Evolutionary conservation across 1,140 invertebrate genomes (phyloP).

Genomic region (Anoplophora glabripennis): DNA sequence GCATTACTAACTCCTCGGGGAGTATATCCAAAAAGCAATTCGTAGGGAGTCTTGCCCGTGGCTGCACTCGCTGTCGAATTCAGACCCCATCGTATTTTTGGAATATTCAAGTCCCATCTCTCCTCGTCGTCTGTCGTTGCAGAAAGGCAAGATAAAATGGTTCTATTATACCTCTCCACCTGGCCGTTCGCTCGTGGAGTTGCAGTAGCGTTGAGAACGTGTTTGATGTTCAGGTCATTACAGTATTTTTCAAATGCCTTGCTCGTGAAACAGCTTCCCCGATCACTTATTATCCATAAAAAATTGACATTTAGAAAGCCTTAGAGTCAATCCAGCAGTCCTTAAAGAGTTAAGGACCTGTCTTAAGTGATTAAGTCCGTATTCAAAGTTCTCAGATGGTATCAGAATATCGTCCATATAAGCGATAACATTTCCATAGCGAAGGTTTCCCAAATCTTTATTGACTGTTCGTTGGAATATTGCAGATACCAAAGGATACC

Average conservation of each 20-base stretch:
- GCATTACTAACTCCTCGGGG: neutral
- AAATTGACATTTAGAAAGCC: slow-evolving; percentile 26
- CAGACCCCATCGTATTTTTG: neutral
- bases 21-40: neutral
- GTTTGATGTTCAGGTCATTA: slow-evolving; percentile 23
- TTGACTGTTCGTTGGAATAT: slow-evolving; percentile 49
- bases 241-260: slow-evolving; percentile 30
- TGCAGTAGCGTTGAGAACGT: slow-evolving; percentile 26
- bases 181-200: slow-evolving; percentile 35
- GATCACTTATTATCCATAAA: slow-evolving; percentile 24
- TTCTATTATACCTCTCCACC: slow-evolving; percentile 31
- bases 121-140: slow-evolving; percentile 2
- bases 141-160: slow-evolving; percentile 8
- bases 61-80: neutral
- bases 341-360: slow-evolving; percentile 28
- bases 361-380: slow-evolving; percentile 28
- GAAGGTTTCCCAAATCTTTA: slow-evolving; percentile 37
- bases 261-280: slow-evolving; percentile 32
- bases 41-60: neutral
- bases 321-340: slow-evolving; percentile 20
- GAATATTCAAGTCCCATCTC: neutral
- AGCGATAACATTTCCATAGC: slow-evolving; percentile 13
- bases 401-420: slow-evolving; percentile 39
- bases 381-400: slow-evolving; percentile 24
- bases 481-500: slow-evolving; percentile 52